These are phyloP conservation scores for Synanthedon vespiformis DNA, from an alignment of 2,888 invertebrate genomes.

Conservation along the genomic window DNA sequence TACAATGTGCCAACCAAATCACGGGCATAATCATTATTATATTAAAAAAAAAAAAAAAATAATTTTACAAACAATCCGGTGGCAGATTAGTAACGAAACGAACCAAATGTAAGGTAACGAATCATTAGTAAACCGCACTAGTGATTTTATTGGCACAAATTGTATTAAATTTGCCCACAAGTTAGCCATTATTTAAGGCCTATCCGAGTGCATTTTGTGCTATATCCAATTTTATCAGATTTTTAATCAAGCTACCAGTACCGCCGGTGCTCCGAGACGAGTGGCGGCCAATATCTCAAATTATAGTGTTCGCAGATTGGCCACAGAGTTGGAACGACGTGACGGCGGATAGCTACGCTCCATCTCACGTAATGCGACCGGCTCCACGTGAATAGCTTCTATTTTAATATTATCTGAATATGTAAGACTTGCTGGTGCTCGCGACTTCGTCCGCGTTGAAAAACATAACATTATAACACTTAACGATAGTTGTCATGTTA, in stretches of 20 bases:
- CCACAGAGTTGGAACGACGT: constrained; percentile 24
- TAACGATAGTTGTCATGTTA: too few species aligned
- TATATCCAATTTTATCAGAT: constrained; percentile 48
- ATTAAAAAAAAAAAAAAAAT: too few species aligned
- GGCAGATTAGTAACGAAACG: too few species aligned
- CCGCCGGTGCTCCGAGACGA: constrained; percentile 14
- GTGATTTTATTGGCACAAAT: neutral
- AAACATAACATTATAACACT: too few species aligned
- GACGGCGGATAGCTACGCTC: neutral
- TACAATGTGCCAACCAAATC: too few species aligned
- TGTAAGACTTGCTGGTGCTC: too few species aligned
- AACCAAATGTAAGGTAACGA: too few species aligned
- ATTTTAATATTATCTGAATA: neutral
- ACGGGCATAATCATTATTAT: too few species aligned
- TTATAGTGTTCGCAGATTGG: constrained; percentile 61
- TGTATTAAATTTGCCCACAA: neutral
- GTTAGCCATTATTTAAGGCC: neutral
- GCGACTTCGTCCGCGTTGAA: too few species aligned
- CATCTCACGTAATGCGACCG: neutral
- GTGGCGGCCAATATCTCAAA: constrained; percentile 56
- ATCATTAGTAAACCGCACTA: too few species aligned
- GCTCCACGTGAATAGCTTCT: neutral
- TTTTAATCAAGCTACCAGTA: constrained; percentile 54
- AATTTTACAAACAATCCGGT: too few species aligned
- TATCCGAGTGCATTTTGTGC: neutral